Evolutionary conservation across 2,888 invertebrate genomes (phyloP).

Genomic region (Clepsis dumicolana): DNA sequence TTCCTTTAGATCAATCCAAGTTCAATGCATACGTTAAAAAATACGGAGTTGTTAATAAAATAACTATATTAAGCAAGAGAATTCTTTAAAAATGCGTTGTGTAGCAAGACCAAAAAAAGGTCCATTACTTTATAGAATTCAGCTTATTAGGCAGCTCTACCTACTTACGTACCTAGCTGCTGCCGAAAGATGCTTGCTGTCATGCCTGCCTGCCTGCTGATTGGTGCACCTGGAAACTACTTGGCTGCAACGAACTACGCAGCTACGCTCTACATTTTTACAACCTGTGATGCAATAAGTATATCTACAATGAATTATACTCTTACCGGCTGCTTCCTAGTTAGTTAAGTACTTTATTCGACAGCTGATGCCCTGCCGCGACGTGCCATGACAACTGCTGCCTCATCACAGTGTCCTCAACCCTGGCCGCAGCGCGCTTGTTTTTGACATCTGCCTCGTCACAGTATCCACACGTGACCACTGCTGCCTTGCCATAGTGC

Average conservation of each 20-base stretch:
- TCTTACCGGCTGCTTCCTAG: conserved; percentile 14
- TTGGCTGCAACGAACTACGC: background rate
- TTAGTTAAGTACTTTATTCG: conserved; percentile 13
- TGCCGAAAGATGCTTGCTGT: background rate
- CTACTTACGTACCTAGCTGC: background rate
- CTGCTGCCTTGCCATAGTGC: conserved; percentile 41
- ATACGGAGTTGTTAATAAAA: background rate
- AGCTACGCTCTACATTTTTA: background rate
- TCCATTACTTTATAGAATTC: background rate
- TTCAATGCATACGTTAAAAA: background rate
- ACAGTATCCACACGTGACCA: conserved; percentile 17
- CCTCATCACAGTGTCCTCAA: conserved; percentile 14
- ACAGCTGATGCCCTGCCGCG: conserved; percentile 33
- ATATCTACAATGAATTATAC: background rate
- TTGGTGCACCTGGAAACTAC: background rate
- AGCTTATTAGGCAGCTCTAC: background rate
- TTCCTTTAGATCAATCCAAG: background rate
- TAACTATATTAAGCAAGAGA: background rate
- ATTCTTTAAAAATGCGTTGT: background rate
- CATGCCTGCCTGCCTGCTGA: background rate
- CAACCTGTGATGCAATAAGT: background rate
- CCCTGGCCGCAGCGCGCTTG: background rate
- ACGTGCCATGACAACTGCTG: conserved; percentile 29
- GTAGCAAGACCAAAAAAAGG: background rate
- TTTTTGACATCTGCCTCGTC: conserved; percentile 25